Percentiles rank a stretch among this genome's conserved stretches.
phyloP scores from a whole-genome alignment of 2,113 vertebrate genomes.

The Scomber scombrus region DNA sequence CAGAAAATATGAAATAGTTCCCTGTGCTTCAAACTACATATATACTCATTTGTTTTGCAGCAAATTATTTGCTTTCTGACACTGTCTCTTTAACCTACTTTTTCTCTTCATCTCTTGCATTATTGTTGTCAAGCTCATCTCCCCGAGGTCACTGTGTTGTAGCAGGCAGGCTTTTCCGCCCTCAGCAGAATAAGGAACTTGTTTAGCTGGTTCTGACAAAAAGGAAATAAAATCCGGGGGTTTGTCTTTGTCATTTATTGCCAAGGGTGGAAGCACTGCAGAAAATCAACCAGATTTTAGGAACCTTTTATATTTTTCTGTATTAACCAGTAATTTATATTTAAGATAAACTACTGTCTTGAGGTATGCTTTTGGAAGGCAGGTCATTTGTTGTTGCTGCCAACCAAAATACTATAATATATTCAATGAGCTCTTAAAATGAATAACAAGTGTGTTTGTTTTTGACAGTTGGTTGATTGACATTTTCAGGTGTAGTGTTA shows the following conservation, averaged over 20 bases:
- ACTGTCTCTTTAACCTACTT: constrained; percentile 26
- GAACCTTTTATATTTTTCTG: not conserved
- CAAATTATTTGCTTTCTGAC: not conserved
- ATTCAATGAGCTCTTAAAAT: not conserved
- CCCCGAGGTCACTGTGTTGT: constrained; percentile 69
- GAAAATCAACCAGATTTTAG: constrained; percentile 43
- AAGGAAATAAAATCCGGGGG: constrained; percentile 83
- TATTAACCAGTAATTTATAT: not conserved
- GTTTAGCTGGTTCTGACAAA: constrained; percentile 84
- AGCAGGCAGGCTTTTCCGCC: constrained; percentile 67
- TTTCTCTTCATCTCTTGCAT: constrained; percentile 46
- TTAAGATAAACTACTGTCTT: not conserved
- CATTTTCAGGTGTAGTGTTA: not conserved
- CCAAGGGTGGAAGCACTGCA: constrained; percentile 45
- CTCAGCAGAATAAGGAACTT: constrained; percentile 74
- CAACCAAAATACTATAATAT: too few species aligned
- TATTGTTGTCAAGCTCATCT: constrained; percentile 66
- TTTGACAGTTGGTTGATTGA: not conserved
- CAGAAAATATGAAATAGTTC: not conserved
- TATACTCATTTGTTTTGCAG: not conserved
- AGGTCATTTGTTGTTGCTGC: not conserved
- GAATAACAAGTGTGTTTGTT: not conserved
- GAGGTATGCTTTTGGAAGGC: not conserved
- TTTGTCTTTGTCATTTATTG: constrained; percentile 69
- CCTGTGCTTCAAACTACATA: not conserved